Evolutionary conservation across 64 coral and sea anemone species (phyloP), one percentile per base, ranked within the genome.

Genomic region (Porites lutea): DNA sequence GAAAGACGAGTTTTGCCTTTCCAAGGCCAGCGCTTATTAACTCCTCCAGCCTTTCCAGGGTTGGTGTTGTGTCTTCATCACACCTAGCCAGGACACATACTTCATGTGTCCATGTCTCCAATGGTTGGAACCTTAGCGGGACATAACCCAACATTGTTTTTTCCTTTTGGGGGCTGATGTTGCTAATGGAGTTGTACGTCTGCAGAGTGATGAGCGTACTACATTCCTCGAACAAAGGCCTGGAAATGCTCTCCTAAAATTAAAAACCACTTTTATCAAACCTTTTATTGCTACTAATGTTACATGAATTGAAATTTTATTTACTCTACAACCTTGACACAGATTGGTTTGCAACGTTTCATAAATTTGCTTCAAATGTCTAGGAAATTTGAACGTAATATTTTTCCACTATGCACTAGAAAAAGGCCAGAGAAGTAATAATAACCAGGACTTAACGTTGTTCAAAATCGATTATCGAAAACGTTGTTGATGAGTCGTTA

Each of bases 71-170:
- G 0, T 78, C 59, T 65, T 89, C 87, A n/a, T 89, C 60, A 59
- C 2, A 48, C 6, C 73, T 62, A 13, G 58, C 72, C 60, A 90
- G 75, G 63, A 90, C 47, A 79, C 88, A 90, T 23, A 79, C 57
- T 53, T 90, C 88, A 68, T 90, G 88, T 80, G 88, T 90, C 88
- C 75, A 90, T 68, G 88, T 90, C 51, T 90, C 88, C 61, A 78
- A 66, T 70, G 75, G 88, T 21, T 67, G 58, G 61, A 90, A 79
- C 10, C 49, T 49, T 74, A 77, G 60, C 4, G 50, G n/a, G 16
- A 79, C 75, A 80, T 90, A 90, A 78, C 75, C 75, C 59, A 49
- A 79, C 47, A 64, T 4, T 54, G 37, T 45, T 77, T 89, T 78
- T 89, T 88, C 67, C 19, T 70, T 70, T 70, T 70, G 16, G 67